Conservation (phyloP, 2,113 vertebrate genomes). For the Craseonycteris thonglongyai region DNA sequence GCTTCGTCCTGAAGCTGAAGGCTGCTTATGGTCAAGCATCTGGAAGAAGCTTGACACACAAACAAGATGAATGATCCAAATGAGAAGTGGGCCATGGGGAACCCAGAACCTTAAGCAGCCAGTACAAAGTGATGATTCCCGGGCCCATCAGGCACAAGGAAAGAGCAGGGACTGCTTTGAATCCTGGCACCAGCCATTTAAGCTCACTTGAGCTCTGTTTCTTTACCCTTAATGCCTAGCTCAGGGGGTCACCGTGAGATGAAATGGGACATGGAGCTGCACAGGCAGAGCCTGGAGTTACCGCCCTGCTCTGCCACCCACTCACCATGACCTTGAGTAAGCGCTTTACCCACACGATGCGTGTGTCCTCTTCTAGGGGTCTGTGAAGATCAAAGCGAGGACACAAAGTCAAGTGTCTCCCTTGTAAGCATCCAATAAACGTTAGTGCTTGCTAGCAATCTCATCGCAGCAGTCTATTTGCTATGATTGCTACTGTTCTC, state of each 20-base stretch:
- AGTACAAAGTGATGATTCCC: neutral
- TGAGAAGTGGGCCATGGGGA: neutral
- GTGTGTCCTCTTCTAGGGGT: neutral
- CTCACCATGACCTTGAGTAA: neutral
- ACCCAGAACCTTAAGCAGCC: neutral
- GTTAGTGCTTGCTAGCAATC: fast-evolving
- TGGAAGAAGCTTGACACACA: neutral
- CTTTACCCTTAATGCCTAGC: neutral
- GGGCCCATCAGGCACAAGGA: neutral
- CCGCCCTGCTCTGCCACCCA: neutral
- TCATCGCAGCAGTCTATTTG: fast-evolving
- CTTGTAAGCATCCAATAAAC: neutral
- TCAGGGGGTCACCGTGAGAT: neutral
- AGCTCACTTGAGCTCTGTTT: neutral
- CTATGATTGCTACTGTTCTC: neutral
- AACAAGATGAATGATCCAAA: neutral
- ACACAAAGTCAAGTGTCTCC: neutral
- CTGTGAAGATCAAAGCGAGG: neutral
- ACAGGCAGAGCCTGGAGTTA: neutral
- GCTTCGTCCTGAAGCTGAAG: neutral
- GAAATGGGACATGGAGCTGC: neutral
- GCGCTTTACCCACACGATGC: neutral
- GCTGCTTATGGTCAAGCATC: neutral
- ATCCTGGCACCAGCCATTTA: neutral
- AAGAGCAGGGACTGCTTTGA: constrained; percentile 17